Base-by-base conservation (phyloP, 2,797 vertebrate genomes). In the Peromyscus eremicus region DNA sequence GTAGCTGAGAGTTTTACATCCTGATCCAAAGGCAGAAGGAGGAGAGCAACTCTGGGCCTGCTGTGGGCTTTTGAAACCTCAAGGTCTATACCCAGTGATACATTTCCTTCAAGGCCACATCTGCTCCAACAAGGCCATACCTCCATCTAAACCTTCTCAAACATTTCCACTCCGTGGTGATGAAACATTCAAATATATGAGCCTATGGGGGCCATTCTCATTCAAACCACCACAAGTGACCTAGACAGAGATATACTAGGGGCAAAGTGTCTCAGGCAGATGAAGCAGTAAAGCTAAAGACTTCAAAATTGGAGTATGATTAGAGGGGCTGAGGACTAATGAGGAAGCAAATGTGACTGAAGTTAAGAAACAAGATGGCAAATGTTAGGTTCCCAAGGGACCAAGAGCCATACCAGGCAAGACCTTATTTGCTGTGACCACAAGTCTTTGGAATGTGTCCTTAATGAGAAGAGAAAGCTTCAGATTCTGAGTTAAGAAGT, bases 401-500 rank as follows among this genome's bases (percentile, higher is more conserved):
- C 21, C 71, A 92, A 91, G 70, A 52, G 6, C 23, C 49, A 83
- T 27, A 75, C 37, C n/a, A 90, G 32, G 37, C 55, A 73, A 73
- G 8, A 12, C 60, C 70, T 37, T 52, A 27, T 4, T 84, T 25
- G 21, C 29, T 70, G 21, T 89, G 21, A 16, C 71, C 64, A 57
- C 70, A 96, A 76, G 19, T 6, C 66, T 79, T 89, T 95, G 34
- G 40, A 70, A 76, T 92, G 79, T 92, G 21, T 92, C 96, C 40
- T 92, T 92, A 66, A 4, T 64, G 73, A 90, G 34, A 94, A 97
- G 11, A 37, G 21, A 93, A 93, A 70, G 43, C 12, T 73, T 82
- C 60, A n/a, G n/a, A 92, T 93, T 96, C 34, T 86, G 34, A 92
- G 34, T 82, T 91, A 62, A 66, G 21, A 97, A 94, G 37, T 60